Evolutionary conservation across 2,888 invertebrate species (phyloP).

Genomic region (Sphaerophoria taeniata): DNA sequence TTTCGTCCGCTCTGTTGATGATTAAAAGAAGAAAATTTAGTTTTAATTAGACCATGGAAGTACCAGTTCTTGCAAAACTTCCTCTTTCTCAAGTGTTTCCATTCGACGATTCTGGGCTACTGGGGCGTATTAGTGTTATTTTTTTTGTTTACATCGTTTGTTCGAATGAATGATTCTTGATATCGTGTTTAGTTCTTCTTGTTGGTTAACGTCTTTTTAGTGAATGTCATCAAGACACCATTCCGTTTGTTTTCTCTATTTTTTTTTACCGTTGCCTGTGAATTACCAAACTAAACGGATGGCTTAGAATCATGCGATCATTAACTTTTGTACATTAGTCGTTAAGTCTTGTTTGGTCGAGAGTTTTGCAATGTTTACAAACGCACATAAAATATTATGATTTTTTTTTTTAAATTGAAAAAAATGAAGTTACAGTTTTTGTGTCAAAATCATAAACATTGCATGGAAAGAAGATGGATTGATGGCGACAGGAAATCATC

Average conservation of each 20-base stretch:
- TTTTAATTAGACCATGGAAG: slow-evolving; percentile 52
- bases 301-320: slow-evolving; percentile 55
- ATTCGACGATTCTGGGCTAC: slow-evolving; percentile 13
- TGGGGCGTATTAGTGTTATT: slow-evolving; percentile 56
- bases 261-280: slow-evolving; percentile 18
- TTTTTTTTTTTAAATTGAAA: background rate
- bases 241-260: slow-evolving; percentile 25
- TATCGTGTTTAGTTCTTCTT: slow-evolving; percentile 32
- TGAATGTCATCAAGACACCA: slow-evolving; percentile 47
- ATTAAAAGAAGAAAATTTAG: slow-evolving; percentile 30
- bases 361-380: slow-evolving; percentile 22
- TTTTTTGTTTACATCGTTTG: slow-evolving; percentile 10
- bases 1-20: background rate
- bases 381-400: slow-evolving; percentile 15
- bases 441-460: slow-evolving; percentile 49
- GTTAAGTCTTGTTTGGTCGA: background rate
- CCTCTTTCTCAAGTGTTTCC: slow-evolving; percentile 18
- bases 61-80: slow-evolving; percentile 8
- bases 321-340: slow-evolving; percentile 6
- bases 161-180: slow-evolving; percentile 36
- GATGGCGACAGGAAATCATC: background rate
- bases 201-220: slow-evolving; percentile 33
- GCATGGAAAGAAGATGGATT: background rate
- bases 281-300: slow-evolving; percentile 27
- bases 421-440: slow-evolving; percentile 24